A percentile compares a stretch with the other conserved stretches of the same genome.
Conservation (phyloP, 2,888 invertebrate species). For the Branchipolynoe longqiensis region DNA sequence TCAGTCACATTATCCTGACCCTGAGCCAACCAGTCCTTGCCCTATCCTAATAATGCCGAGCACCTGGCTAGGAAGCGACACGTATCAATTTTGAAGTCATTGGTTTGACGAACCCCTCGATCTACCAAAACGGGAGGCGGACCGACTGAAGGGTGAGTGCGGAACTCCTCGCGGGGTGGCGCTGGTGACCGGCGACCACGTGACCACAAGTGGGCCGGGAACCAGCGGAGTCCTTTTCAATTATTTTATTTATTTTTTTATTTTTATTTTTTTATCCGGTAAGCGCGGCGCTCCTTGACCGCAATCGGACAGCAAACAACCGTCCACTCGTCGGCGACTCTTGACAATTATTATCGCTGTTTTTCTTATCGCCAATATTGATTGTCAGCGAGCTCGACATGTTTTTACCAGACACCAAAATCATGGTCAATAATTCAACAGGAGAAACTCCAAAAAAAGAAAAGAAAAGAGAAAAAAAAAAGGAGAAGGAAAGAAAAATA, state of each 20-base stretch:
- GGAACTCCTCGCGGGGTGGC: background rate
- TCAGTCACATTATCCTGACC: background rate
- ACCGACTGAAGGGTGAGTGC: background rate
- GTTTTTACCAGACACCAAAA: slow-evolving; percentile 6
- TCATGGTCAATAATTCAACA: slow-evolving; percentile 18
- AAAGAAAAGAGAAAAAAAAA: background rate
- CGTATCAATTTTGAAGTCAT: no score
- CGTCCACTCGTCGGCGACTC: slow-evolving; percentile 1
- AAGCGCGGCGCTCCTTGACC: slow-evolving; percentile 13
- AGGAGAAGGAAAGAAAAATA: no score
- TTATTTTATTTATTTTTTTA: no score
- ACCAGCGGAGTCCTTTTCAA: slow-evolving; percentile 11
- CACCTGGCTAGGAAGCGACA: no score
- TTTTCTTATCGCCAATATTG: slow-evolving; percentile 35
- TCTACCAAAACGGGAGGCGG: no score
- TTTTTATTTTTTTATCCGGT: slow-evolving; percentile 14
- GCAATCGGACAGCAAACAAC: slow-evolving; percentile 19
- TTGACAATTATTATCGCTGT: slow-evolving; percentile 3
- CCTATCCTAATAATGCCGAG: no score
- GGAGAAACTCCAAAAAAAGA: background rate
- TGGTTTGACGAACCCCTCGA: no score
- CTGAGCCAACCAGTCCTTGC: no score
- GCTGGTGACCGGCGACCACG: slow-evolving; percentile 18
- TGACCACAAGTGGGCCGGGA: background rate
- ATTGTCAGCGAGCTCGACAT: background rate